Evolutionary conservation across 2,888 invertebrate species (phyloP), one percentile per base, ranked within the genome.

Genomic region (Euphydryas editha): DNA sequence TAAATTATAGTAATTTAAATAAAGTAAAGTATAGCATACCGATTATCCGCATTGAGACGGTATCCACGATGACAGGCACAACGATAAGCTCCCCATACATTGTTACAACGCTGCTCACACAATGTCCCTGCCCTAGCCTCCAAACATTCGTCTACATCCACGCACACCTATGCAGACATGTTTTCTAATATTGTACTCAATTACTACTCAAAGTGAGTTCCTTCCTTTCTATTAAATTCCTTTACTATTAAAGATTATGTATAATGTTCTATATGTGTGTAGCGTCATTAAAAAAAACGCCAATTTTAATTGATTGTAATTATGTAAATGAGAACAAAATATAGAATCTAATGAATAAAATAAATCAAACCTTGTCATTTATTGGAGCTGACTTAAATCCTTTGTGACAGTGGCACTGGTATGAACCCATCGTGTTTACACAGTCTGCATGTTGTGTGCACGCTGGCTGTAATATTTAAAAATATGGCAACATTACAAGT

Each of bases 21-120:
- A n/a, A n/a, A n/a, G n/a, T 2, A 30, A 30, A 30, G 2, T 30
- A 30, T 1, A 39, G 39, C 61, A 36, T 59, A 90, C 90, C 82
- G 85, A 67, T 90, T 90, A 59, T 90, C 89, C 6, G 74, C n/a
- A 56, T 94, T 95, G 1, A 99, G 88, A 18, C 95, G 94, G 86
- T 96, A 99, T 0, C 99, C 99, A 0, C 94, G 87, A 60, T 96
- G 94, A 80, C 99, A 99, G 8, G 95, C 94, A 83, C 99, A 99
- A 59, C 96, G 94, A 86, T 96, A 98, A 0, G 97, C 95, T 0
- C 99, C 99, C 95, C 97, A 98, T 0, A 96, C 95, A 83, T 99
- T 99, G 66, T 96, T 94, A 82, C 99, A 99, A 39, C 94, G 94
- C 72, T 99, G 99, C 77, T 98, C 96, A 78, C 99, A 99, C 0